phyloP scores from a whole-genome alignment of 2,888 invertebrate genomes.

The Gibbula magus region DNA sequence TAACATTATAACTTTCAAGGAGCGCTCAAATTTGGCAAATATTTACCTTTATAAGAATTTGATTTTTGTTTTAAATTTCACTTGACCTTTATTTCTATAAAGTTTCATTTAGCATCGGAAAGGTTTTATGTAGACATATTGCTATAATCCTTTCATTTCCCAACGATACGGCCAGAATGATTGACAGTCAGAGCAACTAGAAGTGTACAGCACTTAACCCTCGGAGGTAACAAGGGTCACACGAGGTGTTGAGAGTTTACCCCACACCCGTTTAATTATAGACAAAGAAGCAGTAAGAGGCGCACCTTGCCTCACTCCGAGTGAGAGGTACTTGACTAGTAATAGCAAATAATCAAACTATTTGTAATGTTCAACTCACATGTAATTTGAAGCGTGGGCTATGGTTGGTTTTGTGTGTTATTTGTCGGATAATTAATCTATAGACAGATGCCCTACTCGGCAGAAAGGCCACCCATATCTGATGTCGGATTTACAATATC shows the following conservation, averaged over 20 bases:
- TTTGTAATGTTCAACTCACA: background rate
- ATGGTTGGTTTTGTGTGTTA: background rate
- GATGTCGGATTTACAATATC: background rate
- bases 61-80: no score
- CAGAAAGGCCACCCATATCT: background rate
- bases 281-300: background rate
- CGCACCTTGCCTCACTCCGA: background rate
- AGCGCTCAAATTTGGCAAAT: no score
- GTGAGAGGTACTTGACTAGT: background rate
- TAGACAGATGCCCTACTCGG: background rate
- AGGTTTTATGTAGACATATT: no score
- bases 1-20: no score
- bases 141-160: no score
- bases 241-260: background rate
- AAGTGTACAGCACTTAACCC: no score
- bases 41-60: no score
- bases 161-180: no score
- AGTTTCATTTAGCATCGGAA: no score
- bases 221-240: background rate
- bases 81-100: no score
- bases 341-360: slow-evolving; percentile 1
- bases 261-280: background rate
- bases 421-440: background rate
- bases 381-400: background rate
- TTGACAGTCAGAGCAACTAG: no score